These are phyloP conservation scores for Bombylius discolor DNA, from an alignment of 2,888 invertebrate genomes.

Conservation along the genomic window DNA sequence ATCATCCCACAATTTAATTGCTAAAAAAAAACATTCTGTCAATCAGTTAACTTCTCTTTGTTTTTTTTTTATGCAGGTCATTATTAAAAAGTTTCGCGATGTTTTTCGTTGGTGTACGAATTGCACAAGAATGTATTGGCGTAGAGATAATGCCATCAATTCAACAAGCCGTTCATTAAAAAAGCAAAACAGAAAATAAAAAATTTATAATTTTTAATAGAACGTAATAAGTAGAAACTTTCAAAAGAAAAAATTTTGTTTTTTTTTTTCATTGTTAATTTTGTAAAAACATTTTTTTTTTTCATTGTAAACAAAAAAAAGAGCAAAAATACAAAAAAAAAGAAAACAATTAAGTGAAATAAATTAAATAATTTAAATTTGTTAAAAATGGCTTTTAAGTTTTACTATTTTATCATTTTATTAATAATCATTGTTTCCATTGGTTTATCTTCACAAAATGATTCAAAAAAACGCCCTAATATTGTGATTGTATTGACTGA, in stretches of 20 bases:
- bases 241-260: neutral
- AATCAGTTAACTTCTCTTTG: slow-evolving; percentile 5
- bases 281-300: no score
- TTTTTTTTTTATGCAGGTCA: slow-evolving; percentile 44
- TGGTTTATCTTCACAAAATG: neutral
- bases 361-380: no score
- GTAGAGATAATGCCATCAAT: slow-evolving; percentile 55
- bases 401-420: no score
- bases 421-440: neutral
- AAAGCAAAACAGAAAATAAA: neutral
- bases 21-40: no score
- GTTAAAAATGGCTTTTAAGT: no score
- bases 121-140: slow-evolving; percentile 66
- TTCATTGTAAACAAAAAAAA: no score
- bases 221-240: neutral
- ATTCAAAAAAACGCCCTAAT: slow-evolving; percentile 41
- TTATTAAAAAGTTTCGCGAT: slow-evolving; percentile 67
- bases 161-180: neutral
- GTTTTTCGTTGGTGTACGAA: slow-evolving; percentile 61
- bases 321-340: no score
- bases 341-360: no score
- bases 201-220: neutral
- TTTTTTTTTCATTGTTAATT: no score
- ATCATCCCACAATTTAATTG: no score
- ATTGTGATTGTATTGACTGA: slow-evolving; percentile 70